These are phyloP conservation scores for Alentia gelatinosa DNA, from an alignment of 2,888 invertebrate species.

Conservation along the genomic window DNA sequence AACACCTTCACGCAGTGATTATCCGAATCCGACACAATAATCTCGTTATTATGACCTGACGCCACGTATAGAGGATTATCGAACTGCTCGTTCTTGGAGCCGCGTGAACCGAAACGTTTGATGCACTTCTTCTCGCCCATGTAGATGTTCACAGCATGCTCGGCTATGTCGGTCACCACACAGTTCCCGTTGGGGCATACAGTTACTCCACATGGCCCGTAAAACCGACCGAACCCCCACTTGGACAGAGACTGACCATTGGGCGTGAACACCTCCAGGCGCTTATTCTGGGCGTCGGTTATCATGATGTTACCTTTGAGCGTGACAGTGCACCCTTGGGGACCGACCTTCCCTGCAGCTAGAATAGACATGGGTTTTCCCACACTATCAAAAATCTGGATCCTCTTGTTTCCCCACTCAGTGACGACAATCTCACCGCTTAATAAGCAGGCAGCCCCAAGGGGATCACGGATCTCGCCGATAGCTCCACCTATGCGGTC, in stretches of 20 bases:
- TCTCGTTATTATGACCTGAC: conserved; percentile 64
- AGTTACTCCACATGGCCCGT: conserved; percentile 65
- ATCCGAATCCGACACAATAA: conserved; percentile 67
- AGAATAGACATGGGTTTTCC: conserved; percentile 54
- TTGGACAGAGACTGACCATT: conserved; percentile 62
- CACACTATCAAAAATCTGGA: conserved; percentile 64
- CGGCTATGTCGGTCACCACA: conserved; percentile 65
- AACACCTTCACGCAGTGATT: conserved; percentile 66
- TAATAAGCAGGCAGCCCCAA: conserved; percentile 64
- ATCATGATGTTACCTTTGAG: conserved; percentile 65
- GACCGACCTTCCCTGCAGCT: conserved; percentile 58
- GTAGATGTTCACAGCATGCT: conserved; percentile 66
- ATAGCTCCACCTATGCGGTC: conserved; percentile 29
- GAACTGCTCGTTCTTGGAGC: conserved; percentile 61
- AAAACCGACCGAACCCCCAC: conserved; percentile 67
- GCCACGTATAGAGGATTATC: conserved; percentile 65
- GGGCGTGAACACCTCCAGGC: conserved; percentile 61
- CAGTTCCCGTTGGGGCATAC: conserved; percentile 66
- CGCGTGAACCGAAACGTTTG: conserved; percentile 61
- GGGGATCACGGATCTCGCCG: conserved; percentile 65
- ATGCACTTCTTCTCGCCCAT: conserved; percentile 64
- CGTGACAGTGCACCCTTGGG: conserved; percentile 65
- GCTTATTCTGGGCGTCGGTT: conserved; percentile 64
- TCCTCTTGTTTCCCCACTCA: conserved; percentile 67
- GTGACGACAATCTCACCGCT: conserved; percentile 64